Conservation (phyloP, 2,113 vertebrate genomes). For the Pangasianodon hypophthalmus region DNA sequence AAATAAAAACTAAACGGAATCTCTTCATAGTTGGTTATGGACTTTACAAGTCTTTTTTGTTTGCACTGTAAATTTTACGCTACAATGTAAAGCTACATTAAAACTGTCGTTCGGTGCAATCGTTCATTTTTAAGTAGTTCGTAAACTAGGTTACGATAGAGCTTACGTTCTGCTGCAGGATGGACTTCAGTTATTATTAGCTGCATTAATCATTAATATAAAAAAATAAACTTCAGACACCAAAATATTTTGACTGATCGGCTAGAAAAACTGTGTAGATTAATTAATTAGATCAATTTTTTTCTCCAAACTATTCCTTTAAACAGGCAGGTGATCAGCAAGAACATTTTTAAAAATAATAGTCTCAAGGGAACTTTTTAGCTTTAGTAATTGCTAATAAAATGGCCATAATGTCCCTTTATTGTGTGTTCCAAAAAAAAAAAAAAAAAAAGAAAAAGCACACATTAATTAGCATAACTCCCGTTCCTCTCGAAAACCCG, state of each 20-base stretch:
- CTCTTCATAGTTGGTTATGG: background rate
- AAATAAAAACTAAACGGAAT: background rate
- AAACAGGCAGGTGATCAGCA: background rate
- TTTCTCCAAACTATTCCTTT: background rate
- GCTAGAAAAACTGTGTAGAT: background rate
- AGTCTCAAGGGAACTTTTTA: conserved; percentile 23
- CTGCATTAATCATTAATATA: background rate
- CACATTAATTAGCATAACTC: background rate
- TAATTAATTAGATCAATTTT: too few relatives aligned
- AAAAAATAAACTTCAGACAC: background rate
- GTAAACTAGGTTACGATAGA: background rate
- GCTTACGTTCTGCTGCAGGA: background rate
- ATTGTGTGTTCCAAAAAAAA: background rate
- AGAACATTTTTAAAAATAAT: background rate
- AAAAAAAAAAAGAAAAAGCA: background rate
- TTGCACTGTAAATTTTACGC: background rate
- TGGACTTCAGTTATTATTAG: background rate
- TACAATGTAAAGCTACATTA: background rate
- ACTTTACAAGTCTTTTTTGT: background rate
- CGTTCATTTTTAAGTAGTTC: background rate
- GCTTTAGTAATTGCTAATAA: background rate
- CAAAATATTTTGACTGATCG: background rate
- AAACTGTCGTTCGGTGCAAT: background rate
- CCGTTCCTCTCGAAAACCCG: background rate
- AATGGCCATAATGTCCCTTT: background rate